Conservation (phyloP, 2,888 invertebrate genomes). For the Buathra laborator region DNA sequence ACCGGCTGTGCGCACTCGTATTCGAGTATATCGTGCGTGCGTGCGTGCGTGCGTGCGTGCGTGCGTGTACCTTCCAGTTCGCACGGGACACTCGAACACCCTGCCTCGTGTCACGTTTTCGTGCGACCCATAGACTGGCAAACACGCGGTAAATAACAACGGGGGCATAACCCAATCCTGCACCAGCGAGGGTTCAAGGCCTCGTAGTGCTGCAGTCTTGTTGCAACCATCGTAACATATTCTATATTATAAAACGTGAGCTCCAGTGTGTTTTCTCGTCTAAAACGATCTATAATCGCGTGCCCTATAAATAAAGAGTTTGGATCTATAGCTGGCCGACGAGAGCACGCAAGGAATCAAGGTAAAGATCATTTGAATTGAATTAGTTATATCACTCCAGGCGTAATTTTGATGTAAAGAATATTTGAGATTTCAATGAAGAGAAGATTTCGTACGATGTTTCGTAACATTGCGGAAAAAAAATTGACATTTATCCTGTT, state of each 20-base stretch:
- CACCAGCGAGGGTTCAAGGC: conserved; percentile 26
- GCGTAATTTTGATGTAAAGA: background rate
- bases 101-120: conserved; percentile 22
- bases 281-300: background rate
- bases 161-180: conserved; percentile 32
- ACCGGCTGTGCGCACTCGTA: conserved; percentile 38
- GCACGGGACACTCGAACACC: conserved; percentile 30
- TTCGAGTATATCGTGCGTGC: conserved; percentile 28
- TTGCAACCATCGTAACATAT: background rate
- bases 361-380: background rate
- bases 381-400: background rate
- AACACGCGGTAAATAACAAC: conserved; percentile 9
- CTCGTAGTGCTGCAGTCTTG: conserved; percentile 25
- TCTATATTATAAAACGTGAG: conserved; percentile 8
- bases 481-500: too few species aligned
- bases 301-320: background rate
- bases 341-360: background rate
- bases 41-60: conserved; percentile 36
- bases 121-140: conserved; percentile 39
- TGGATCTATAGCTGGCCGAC: background rate
- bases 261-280: background rate
- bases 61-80: conserved; percentile 53
- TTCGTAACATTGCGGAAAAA: too few species aligned
- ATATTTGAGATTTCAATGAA: background rate
- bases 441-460: too few species aligned